Base-by-base conservation (phyloP, 1,140 invertebrate species). In the Neuroterus valhalla region DNA sequence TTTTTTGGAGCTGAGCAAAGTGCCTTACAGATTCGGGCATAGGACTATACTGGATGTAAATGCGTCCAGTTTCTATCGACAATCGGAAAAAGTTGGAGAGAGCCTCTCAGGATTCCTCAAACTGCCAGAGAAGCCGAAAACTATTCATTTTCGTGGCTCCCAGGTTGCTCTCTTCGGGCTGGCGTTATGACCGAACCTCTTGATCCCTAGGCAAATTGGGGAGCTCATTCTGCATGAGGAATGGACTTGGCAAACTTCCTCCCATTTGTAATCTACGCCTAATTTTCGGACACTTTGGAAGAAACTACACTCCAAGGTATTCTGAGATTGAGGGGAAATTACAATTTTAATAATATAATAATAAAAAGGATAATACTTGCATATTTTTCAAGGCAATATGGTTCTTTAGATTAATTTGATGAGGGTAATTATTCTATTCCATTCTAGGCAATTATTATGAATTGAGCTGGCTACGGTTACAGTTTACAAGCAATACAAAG, bases 151-250 rank as follows among this genome's bases (percentile, higher is more conserved):
- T 23, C 55, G n/a, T 38, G 31, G 55, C 31, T 62, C 23, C 23
- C 52, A 31, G 52, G 26, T 23, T 62, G 5, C 23, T 62, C 26
- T 15, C 52, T 62, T 62, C 26, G n/a, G 26, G 23, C 55, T 14
- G 14, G 21, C 4, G 55, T 62, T 62, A 62, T 62, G 55, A 31
- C 31, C 55, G 0, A 62, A 62, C 26, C 19, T 38, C 55, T 31
- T 62, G 26, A 55, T 55, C 23, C 15, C 52, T 55, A 55, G 52
- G 52, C 52, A 55, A 55, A 55, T 55, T 55, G 52, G 52, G 52
- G 26, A 55, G 21, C 55, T 26, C 55, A 62, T 62, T 6, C 26
- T 62, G 55, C 55, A 62, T 62, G n/a, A 62, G 55, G 23, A 62
- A 62, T 62, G 55, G n/a, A 38, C 23, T 26, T 26, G 1, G 31